These are phyloP conservation scores for Elmis aenea DNA, from an alignment of 2,888 invertebrate species.

Conservation along the genomic window DNA sequence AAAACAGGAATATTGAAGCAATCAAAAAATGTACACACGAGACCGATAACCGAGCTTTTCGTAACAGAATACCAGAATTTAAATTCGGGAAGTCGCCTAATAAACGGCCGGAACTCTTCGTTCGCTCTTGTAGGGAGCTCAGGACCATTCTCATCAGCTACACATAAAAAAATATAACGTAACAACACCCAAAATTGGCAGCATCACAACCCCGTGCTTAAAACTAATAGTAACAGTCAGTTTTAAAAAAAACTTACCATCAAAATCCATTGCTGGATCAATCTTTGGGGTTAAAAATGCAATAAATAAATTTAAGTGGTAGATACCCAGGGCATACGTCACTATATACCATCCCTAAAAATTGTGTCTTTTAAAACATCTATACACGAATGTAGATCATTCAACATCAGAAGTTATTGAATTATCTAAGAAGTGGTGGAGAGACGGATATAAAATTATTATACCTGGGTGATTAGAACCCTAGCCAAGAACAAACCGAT, in stretches of 20 bases:
- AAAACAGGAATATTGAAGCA: slow-evolving; percentile 99
- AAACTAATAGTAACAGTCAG: slow-evolving; percentile 3
- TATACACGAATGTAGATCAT: too few species aligned
- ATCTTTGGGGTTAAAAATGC: slow-evolving; percentile 99
- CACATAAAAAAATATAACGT: slow-evolving; percentile 15
- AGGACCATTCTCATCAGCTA: slow-evolving; percentile 81
- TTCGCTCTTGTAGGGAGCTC: slow-evolving; percentile 90
- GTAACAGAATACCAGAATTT: slow-evolving; percentile 99
- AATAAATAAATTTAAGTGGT: slow-evolving; percentile 98
- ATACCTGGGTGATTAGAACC: slow-evolving; percentile 48
- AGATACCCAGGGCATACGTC: slow-evolving; percentile 98
- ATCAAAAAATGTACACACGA: slow-evolving; percentile 93
- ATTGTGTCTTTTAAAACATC: too few species aligned
- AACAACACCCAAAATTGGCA: slow-evolving; percentile 9
- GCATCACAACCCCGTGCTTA: slow-evolving; percentile 5
- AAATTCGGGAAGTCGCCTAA: slow-evolving; percentile 94
- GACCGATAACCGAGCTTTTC: slow-evolving; percentile 86
- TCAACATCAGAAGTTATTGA: too few species aligned
- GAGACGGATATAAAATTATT: slow-evolving; percentile 13
- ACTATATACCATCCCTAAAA: slow-evolving; percentile 99
- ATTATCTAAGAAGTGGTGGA: slow-evolving; percentile 29
- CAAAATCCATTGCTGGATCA: slow-evolving; percentile 94
- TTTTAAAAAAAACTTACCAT: slow-evolving; percentile 56
- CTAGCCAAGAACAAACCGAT: slow-evolving; percentile 44
- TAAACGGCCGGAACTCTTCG: slow-evolving; percentile 98